A percentile compares a stretch with the other conserved stretches of the same genome.
Evolutionary conservation across 1,140 invertebrate species (phyloP).

Genomic region (Drosophila ambigua): DNA sequence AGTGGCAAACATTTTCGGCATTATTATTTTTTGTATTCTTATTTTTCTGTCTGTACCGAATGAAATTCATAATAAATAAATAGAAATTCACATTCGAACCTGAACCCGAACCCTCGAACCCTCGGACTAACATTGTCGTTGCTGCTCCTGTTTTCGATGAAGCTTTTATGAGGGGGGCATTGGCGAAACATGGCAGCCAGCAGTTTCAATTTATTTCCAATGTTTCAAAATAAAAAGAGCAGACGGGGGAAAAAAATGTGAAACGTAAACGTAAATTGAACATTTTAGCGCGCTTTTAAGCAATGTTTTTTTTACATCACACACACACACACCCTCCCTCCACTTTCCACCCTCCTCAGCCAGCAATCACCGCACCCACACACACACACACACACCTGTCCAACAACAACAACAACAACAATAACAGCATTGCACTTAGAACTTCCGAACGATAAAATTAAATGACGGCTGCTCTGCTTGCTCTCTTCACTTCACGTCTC

Average conservation of each 20-base stretch:
- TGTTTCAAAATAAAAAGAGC: conserved; percentile 52
- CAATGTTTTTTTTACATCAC: conserved; percentile 33
- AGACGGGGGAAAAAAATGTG: conserved; percentile 14
- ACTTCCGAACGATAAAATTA: conserved; percentile 80
- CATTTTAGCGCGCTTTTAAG: conserved; percentile 81
- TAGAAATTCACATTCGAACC: conserved; percentile 24
- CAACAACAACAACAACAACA: conserved; percentile 43
- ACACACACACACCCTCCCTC: conserved; percentile 3
- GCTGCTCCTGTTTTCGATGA: conserved; percentile 57
- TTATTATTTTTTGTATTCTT: conserved; percentile 40
- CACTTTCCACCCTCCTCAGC: neutral
- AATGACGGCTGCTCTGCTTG: conserved; percentile 69
- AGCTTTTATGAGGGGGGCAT: conserved; percentile 51
- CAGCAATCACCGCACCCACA: conserved; percentile 18
- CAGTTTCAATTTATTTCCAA: conserved; percentile 79
- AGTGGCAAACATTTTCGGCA: conserved; percentile 16
- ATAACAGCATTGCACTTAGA: conserved; percentile 72
- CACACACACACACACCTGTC: conserved; percentile 46
- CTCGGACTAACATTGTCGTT: conserved; percentile 20
- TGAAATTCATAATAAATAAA: conserved; percentile 80
- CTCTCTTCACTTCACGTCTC: conserved; percentile 14
- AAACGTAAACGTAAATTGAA: conserved; percentile 74
- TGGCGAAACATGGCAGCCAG: conserved; percentile 8
- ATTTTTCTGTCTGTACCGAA: conserved; percentile 50
- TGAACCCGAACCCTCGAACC: too few species aligned